These are phyloP conservation scores for Castor canadensis DNA, from an alignment of 2,113 vertebrate genomes.

Conservation along the genomic window DNA sequence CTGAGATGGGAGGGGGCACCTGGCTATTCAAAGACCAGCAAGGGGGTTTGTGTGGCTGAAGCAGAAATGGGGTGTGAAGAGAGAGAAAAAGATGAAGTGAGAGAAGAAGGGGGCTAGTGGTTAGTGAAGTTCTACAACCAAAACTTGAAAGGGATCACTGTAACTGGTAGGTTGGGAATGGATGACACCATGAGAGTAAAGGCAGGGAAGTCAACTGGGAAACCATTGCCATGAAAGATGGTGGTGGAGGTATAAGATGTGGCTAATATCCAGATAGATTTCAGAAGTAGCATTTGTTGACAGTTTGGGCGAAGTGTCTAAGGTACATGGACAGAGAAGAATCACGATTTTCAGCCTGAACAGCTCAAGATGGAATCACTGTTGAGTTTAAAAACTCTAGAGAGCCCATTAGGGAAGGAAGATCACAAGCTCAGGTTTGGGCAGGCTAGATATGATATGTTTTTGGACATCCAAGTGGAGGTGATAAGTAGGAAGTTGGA, in stretches of 20 bases:
- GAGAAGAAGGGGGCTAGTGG: neutral
- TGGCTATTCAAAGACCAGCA: neutral
- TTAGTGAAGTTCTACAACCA: neutral
- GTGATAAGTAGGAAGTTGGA: neutral
- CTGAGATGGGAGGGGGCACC: too few relatives aligned
- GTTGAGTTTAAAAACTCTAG: neutral
- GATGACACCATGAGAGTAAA: neutral
- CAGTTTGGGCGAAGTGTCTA: neutral
- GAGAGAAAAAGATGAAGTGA: neutral
- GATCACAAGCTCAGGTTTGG: neutral
- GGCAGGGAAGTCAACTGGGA: neutral
- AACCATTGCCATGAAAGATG: neutral
- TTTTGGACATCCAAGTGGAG: neutral
- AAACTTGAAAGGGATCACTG: neutral
- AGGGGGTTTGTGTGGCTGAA: too few relatives aligned
- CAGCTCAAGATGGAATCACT: neutral
- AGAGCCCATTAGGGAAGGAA: neutral
- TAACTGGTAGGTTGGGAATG: neutral
- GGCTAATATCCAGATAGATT: neutral
- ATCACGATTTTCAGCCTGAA: neutral
- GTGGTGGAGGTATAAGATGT: neutral
- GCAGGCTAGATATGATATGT: neutral
- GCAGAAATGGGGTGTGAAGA: neutral
- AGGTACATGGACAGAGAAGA: neutral
- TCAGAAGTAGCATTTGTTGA: neutral